Conservation (phyloP, 2,797 vertebrate species). For the Sparus aurata region DNA sequence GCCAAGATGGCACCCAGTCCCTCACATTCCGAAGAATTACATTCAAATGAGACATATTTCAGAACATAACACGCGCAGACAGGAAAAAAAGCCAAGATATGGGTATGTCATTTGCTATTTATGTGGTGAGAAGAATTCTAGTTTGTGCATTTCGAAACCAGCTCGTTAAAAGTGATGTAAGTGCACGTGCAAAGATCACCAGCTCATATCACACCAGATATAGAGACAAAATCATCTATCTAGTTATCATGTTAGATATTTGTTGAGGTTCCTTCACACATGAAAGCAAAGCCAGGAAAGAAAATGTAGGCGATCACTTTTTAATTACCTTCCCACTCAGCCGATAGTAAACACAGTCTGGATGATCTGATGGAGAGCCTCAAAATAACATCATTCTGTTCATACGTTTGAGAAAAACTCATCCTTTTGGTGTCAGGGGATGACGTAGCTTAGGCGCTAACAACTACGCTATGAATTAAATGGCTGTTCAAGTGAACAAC, state of each 20-base stretch:
- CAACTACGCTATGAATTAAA: not conserved
- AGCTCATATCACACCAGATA: not conserved
- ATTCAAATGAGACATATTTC: conserved; percentile 36
- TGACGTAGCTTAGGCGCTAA: not conserved
- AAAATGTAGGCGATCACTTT: not conserved
- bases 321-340: not conserved
- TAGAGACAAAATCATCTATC: not conserved
- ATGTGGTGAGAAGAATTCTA: not conserved
- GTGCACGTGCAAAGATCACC: not conserved
- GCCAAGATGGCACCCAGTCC: conserved; percentile 77
- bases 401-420: not conserved
- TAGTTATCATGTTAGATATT: not conserved
- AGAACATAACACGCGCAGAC: conserved; percentile 15
- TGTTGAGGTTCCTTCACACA: too few relatives aligned
- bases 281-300: not conserved
- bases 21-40: conserved; percentile 38
- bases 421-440: not conserved
- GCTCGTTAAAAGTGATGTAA: not conserved
- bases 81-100: not conserved
- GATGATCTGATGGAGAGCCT: not conserved
- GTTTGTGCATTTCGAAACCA: not conserved
- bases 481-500: not conserved
- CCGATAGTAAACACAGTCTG: not conserved
- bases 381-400: not conserved
- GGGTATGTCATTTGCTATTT: not conserved